Evolutionary conservation across 1,140 invertebrate species (phyloP).

Genomic region (Lamellibrachia luymesi): DNA sequence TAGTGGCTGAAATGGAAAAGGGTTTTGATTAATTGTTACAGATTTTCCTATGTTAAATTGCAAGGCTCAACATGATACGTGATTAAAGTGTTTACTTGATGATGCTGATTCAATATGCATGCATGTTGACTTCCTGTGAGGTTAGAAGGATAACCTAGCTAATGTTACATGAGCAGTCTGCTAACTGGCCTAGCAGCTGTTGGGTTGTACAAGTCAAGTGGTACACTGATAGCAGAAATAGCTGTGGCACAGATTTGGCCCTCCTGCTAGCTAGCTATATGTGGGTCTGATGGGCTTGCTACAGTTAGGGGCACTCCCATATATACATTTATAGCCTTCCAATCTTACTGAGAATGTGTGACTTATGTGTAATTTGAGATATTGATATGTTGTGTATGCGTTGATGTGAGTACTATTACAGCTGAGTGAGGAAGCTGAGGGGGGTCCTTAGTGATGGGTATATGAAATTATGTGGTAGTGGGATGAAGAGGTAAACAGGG

Average conservation of each 20-base stretch:
- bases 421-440: neutral
- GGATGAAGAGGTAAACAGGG: too few species aligned
- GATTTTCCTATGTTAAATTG: neutral
- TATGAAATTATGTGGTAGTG: too few species aligned
- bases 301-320: neutral
- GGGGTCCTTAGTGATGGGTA: neutral
- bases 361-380: neutral
- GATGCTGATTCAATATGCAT: too few species aligned
- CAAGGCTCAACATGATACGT: neutral
- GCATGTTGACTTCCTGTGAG: neutral
- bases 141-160: neutral
- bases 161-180: neutral
- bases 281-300: neutral
- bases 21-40: neutral
- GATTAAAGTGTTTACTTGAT: neutral
- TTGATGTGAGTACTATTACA: neutral
- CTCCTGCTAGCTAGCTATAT: neutral
- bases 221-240: neutral
- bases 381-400: neutral
- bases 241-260: neutral
- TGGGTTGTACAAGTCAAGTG: neutral
- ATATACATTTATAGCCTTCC: neutral
- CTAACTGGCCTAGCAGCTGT: neutral
- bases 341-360: neutral
- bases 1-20: neutral